Evolutionary conservation across 2,888 invertebrate genomes (phyloP).

Genomic region (Ochropleura plecta): DNA sequence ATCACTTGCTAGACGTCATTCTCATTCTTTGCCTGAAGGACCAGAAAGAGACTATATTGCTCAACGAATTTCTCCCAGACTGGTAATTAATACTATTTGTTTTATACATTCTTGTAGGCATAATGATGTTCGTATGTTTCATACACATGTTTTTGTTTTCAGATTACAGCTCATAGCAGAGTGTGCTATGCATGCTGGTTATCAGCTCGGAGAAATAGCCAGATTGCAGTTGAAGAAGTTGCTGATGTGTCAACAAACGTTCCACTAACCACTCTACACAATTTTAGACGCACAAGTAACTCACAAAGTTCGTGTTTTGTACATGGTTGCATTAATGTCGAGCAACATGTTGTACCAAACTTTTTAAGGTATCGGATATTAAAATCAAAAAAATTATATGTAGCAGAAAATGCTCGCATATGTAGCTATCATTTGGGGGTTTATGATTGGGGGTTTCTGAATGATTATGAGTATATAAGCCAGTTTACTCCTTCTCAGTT

Average conservation of each 20-base stretch:
- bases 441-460: not conserved
- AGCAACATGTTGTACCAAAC: conserved; percentile 3
- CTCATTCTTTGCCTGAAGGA: conserved; percentile 1
- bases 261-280: not conserved
- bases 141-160: conserved; percentile 1
- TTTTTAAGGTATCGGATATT: not conserved
- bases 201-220: conserved; percentile 9
- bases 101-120: not conserved
- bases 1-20: conserved; percentile 3
- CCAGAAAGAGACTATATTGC: conserved; percentile 1
- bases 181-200: conserved; percentile 19
- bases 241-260: not conserved
- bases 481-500: not conserved
- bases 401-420: conserved; percentile 5
- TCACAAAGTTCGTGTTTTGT: conserved; percentile 8
- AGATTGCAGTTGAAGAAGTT: conserved; percentile 2
- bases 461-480: not conserved
- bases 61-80: not conserved
- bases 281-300: no score
- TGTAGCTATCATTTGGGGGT: conserved; percentile 2
- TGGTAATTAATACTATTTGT: not conserved
- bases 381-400: not conserved
- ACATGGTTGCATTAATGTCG: conserved; percentile 13
- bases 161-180: conserved; percentile 14
- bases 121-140: not conserved